Base-by-base conservation (phyloP, 2,113 vertebrate species). In the Euleptes europaea region DNA sequence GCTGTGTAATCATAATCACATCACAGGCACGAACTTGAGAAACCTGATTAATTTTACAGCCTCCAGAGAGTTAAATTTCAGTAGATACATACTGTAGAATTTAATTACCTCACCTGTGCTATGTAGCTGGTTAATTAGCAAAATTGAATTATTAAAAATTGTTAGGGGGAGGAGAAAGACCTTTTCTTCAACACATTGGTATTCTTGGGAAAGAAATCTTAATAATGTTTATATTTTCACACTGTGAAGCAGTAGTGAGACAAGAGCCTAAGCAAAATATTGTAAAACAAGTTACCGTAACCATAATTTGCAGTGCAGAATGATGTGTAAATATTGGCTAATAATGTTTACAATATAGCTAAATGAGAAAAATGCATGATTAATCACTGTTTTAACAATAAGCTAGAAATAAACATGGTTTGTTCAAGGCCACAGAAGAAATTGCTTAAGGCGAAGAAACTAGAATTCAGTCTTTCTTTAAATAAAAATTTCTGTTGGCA, bases 41-140 rank as follows among this genome's bases (percentile, higher is more conserved):
- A 89, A 90, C 76, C 65, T 60, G 74, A 95, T 95, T 94, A 89
- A 94, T 91, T 93, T 89, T 78, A 85, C 76, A 88, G 74, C 49
- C 66, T 94, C 91, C 28, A 0, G 3, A 91, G 88, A 89, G 51
- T 40, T 72, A 65, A 28, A 57, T 66, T 92, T 83, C 35, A 86
- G 80, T 69, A 90, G 86, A 85, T 69, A 79, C 65, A 89, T 44
- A 66, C n/a, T 87, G 86, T 33, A 72, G 67, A 31, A 79, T 44
- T 80, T 31, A 35, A 31, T 44, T 83, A 89, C 89, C 28, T 81
- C 88, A 51, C 15, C 33, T 86, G 75, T 51, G 71, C 77, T 84
- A 57, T 77, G 70, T 15, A 84, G 60, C 51, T 88, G 15, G 84
- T 88, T 92, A 85, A 84, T 85, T 89, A 78, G 49, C 72, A 83